Evolutionary conservation across 2,888 invertebrate genomes (phyloP).

Genomic region (Amblyteles armatorius): DNA sequence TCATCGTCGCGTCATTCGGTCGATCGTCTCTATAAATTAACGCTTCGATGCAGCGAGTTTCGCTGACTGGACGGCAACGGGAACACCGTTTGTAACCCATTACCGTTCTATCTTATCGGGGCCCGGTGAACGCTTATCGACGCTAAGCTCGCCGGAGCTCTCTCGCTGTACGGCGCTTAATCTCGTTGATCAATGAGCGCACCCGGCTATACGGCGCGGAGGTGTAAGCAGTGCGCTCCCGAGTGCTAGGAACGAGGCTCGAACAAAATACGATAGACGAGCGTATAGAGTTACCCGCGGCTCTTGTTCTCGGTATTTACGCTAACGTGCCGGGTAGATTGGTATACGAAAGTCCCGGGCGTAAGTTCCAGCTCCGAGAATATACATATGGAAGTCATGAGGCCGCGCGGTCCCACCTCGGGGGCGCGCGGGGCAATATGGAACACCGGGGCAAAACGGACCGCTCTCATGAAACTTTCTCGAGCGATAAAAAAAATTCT

Average conservation of each 20-base stretch:
- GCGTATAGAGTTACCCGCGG: slow-evolving; percentile 63
- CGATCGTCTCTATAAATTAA: background rate
- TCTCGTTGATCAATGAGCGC: slow-evolving; percentile 59
- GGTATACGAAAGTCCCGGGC: slow-evolving; percentile 24
- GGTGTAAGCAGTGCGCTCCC: background rate
- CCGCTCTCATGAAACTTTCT: too few relatives aligned
- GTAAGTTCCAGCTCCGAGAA: background rate
- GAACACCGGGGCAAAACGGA: background rate
- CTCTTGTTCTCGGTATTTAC: slow-evolving; percentile 63
- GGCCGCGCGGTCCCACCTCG: background rate
- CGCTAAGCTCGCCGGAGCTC: slow-evolving; percentile 11
- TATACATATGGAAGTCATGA: background rate
- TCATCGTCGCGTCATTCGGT: background rate
- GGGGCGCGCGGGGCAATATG: background rate
- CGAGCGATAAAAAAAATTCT: too few relatives aligned
- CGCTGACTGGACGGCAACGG: slow-evolving; percentile 43
- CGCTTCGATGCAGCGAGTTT: slow-evolving; percentile 14
- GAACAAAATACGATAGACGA: slow-evolving; percentile 10
- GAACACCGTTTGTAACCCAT: slow-evolving; percentile 37
- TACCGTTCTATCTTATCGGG: slow-evolving; percentile 54
- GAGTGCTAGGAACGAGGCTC: slow-evolving; percentile 1
- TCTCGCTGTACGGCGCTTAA: slow-evolving; percentile 30
- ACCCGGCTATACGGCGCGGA: slow-evolving; percentile 11
- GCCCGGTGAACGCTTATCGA: slow-evolving; percentile 56
- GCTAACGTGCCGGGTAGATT: slow-evolving; percentile 47